Base-by-base conservation (phyloP, 1,140 invertebrate species). In the Drosophila dunni region DNA sequence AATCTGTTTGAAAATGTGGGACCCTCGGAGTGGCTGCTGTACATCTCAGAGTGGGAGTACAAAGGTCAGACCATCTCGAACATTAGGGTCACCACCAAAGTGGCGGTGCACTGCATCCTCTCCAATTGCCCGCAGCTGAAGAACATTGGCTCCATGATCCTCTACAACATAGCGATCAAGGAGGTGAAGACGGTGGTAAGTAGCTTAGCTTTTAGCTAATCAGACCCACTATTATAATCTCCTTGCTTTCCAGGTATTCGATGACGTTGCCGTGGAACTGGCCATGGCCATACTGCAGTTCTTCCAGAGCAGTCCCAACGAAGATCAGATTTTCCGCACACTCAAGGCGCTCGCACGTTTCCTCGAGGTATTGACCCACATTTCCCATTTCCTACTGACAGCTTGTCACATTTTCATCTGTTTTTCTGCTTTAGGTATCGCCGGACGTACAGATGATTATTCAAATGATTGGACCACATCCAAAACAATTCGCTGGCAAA, bases 151-250 rank as follows among this genome's bases (percentile, higher is more conserved):
- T 95, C 96, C 4, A 97, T 97, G 66, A 95, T 98, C 56, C 95
- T 98, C 66, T 96, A 98, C 93, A 98, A 98, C 92, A 94, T 98
- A 63, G 97, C 97, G 78, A 96, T 96, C 94, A 98, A 98, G 96
- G 97, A 98, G 95, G 97, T 97, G 95, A 98, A 98, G 96, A 97
- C 97, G 93, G 97, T 98, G 96, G 97, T 97, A 95, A 94, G 96
- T 94, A 94, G 96, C 94, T 8, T 33, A 17, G 1, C 17, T 20
- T 20, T 20, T 20, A 1, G 17, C 17, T 20, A n/a, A n/a, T n/a
- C n/a, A n/a, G n/a, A n/a, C 1, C 17, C 17, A 20, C 1, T 29
- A 29, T 29, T 29, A 8, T 7, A 51, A 36, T 40, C 20, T 24
- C 8, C 8, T 17, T 5, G 10, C 10, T 29, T 29, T 29, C 7